Conservation (phyloP, 2,113 vertebrate genomes). For the Octodon degus region DNA sequence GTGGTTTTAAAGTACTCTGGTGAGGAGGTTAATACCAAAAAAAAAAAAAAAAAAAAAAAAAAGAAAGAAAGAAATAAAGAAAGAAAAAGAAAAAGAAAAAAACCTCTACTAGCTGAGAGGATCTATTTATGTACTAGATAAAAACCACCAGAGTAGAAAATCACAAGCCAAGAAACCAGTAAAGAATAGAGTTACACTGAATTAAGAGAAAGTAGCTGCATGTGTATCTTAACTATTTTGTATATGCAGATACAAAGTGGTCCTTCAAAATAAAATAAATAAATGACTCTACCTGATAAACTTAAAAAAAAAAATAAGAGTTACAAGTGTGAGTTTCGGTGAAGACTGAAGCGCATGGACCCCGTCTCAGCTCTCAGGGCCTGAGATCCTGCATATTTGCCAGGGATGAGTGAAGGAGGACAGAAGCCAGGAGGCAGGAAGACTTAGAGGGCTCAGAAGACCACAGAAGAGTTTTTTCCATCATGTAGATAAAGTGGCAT, state of each 20-base stretch:
- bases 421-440: background rate
- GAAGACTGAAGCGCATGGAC: background rate
- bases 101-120: background rate
- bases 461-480: background rate
- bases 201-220: no score
- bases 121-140: background rate
- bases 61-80: background rate
- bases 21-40: background rate
- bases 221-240: no score
- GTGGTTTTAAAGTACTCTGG: background rate
- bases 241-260: no score
- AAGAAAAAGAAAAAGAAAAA: background rate
- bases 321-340: background rate
- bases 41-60: background rate
- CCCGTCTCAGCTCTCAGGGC: background rate
- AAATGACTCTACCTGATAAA: no score
- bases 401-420: background rate
- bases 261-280: no score
- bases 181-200: background rate
- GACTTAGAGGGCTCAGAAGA: background rate
- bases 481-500: rapidly evolving
- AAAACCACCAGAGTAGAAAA: background rate
- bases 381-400: background rate
- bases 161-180: constrained; percentile 1
- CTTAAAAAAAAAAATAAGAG: background rate